phyloP scores from a whole-genome alignment of 2,113 vertebrate genomes.

The Petrocephalus zakoni region DNA sequence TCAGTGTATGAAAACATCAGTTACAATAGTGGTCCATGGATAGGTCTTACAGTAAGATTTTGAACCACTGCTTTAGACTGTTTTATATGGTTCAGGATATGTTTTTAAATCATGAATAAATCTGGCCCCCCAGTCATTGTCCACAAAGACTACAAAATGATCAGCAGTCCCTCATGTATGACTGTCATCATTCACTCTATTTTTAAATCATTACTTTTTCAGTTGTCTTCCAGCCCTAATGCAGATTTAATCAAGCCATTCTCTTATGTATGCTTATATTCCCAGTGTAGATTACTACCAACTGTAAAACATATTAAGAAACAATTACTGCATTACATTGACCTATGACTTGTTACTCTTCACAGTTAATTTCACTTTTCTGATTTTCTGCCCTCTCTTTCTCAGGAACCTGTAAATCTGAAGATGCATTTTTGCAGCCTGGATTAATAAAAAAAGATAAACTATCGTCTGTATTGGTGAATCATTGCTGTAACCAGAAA shows the following conservation, averaged over 20 bases:
- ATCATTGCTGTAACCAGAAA: neutral
- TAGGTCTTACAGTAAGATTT: neutral
- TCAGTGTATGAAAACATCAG: neutral
- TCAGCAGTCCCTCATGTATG: no score
- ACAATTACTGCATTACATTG: neutral
- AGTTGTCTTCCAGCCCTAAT: neutral
- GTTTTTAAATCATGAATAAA: neutral
- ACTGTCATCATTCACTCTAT: neutral
- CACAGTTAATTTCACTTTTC: neutral
- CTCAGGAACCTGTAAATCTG: conserved; percentile 14
- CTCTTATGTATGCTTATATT: neutral
- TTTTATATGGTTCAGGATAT: neutral
- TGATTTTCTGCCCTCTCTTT: neutral
- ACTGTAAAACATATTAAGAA: neutral
- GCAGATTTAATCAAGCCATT: neutral
- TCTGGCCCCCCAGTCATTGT: no score
- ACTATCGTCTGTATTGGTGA: neutral
- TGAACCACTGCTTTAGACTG: neutral
- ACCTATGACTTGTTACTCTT: neutral
- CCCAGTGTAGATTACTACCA: neutral
- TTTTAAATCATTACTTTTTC: neutral
- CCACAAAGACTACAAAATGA: no score
- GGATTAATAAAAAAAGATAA: neutral
- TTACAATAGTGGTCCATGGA: neutral
- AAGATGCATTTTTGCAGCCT: neutral